Evolutionary conservation across 2,113 vertebrate species (phyloP), one percentile per base, ranked within the genome.

Genomic region (Chunga burmeisteri): DNA sequence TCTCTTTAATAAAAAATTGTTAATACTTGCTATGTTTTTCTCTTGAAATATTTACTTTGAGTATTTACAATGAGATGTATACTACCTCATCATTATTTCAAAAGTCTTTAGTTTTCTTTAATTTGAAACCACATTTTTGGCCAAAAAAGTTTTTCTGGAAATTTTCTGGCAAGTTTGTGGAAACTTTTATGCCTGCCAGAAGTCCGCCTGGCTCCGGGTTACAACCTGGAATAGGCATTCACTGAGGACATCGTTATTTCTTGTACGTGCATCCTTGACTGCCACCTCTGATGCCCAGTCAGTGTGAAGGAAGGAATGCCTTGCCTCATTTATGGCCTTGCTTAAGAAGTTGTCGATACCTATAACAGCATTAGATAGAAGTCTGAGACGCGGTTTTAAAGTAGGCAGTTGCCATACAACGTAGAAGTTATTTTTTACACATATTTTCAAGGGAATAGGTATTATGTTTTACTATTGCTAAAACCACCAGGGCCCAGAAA

Each of bases 311-410:
- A 68, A 16, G 5, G 3, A 32, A 40, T 12, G 4, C 29, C 59
- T 87, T 53, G 19, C 15, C 15, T 59, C 11, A 47, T 18, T 78
- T 73, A 20, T 87, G 78, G 29, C 17, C 15, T 47, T 62, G 17
- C 16, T 63, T 87, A 18, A 17, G 38, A 73, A 81, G 26, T 44
- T 77, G 30, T 16, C 29, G 17, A 22, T 42, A 73, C 20, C 13
- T 61, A n/a, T 14, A 53, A 56, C 2, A 49, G 27, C 0, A 0
- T n/a, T 38, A 17, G 23, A 56, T 38, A 44, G 27, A 38, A 70
- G 7, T 25, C 73, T 8, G 16, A 81, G 27, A 14, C 0, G 0
- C 0, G 1, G 3, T 53, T 74, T 85, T 71, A 9, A 81, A 88
- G n/a, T 32, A 29, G 7, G 7, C 10, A 13, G 17, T 21, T 79